Evolutionary conservation across 2,113 vertebrate genomes (phyloP).

Genomic region (Amphiprion percula): DNA sequence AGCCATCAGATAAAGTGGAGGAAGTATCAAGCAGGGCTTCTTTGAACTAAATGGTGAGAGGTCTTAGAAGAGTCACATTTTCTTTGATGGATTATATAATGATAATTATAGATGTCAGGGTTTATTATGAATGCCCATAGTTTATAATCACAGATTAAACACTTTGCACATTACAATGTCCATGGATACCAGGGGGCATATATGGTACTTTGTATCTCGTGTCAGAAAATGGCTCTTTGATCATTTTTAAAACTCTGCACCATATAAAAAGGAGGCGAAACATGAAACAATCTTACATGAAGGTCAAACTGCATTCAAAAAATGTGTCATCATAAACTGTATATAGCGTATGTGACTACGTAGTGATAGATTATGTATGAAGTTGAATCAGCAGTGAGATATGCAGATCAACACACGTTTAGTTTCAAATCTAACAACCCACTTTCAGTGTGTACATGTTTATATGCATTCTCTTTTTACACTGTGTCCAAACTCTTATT

Average conservation of each 20-base stretch:
- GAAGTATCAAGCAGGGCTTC: constrained; percentile 51
- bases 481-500: neutral
- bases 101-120: constrained; percentile 69
- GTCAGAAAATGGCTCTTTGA: constrained; percentile 33
- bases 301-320: neutral
- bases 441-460: neutral
- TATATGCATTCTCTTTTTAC: neutral
- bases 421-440: neutral
- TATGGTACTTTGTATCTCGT: constrained; percentile 4
- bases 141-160: constrained; percentile 59
- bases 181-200: constrained; percentile 20
- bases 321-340: neutral
- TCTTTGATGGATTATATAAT: constrained; percentile 78
- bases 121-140: constrained; percentile 58
- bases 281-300: neutral
- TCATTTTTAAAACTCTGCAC: constrained; percentile 26
- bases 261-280: constrained; percentile 1
- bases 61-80: constrained; percentile 63
- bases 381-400: neutral
- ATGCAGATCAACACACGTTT: neutral
- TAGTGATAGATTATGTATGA: neutral
- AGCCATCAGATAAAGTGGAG: constrained; percentile 71
- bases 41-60: constrained; percentile 79
- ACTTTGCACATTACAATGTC: constrained; percentile 44
- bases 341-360: neutral